These are phyloP conservation scores for Solenopsis fugax DNA, from an alignment of 1,140 invertebrate genomes.

Conservation along the genomic window DNA sequence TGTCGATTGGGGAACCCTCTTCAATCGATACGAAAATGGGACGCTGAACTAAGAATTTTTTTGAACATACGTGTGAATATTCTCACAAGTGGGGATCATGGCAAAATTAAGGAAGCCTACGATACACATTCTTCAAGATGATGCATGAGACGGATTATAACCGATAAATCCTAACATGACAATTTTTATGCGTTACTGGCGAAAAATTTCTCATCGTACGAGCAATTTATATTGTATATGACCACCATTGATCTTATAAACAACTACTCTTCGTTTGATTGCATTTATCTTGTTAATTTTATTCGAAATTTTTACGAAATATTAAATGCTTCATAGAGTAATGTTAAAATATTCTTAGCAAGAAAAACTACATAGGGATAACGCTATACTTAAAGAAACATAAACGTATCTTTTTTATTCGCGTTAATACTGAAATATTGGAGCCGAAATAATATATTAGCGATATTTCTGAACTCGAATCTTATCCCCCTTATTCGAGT, in stretches of 20 bases:
- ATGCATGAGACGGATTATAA: conserved; percentile 49
- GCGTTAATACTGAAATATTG: conserved; percentile 64
- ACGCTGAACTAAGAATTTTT: conserved; percentile 16
- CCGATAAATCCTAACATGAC: conserved; percentile 16
- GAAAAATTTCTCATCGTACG: not conserved
- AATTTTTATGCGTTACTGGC: conserved; percentile 20
- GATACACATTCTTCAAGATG: conserved; percentile 37
- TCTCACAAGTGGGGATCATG: conserved; percentile 21
- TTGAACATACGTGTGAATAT: conserved; percentile 63
- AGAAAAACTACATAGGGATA: not conserved
- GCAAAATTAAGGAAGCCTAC: conserved; percentile 42
- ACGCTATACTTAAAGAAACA: conserved; percentile 50
- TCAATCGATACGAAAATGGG: not conserved
- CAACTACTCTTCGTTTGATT: not conserved
- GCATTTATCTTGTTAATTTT: not conserved
- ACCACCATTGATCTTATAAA: not conserved
- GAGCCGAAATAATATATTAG: conserved; percentile 64
- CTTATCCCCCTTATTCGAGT: conserved; percentile 77
- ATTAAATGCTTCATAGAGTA: not conserved
- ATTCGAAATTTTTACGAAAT: not conserved
- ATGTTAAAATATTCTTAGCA: not conserved
- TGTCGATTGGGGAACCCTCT: conserved; percentile 67
- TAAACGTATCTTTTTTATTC: conserved; percentile 46
- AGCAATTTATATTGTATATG: not conserved
- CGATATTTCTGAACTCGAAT: conserved; percentile 67